phyloP scores from a whole-genome alignment of 2,113 vertebrate genomes.

The Corvus cornix region DNA sequence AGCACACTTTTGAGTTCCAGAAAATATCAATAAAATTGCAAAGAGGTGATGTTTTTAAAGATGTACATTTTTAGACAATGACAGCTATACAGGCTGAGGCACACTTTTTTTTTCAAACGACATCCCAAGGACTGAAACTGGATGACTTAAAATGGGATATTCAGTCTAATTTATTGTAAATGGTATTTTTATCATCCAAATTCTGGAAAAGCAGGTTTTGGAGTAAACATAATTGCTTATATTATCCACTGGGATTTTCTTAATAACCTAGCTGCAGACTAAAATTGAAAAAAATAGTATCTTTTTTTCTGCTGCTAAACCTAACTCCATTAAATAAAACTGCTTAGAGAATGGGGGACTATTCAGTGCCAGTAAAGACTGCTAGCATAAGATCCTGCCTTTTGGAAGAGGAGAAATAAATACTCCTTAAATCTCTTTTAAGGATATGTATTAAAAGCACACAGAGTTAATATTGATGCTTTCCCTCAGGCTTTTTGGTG shows the following conservation, averaged over 20 bases:
- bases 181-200: background rate
- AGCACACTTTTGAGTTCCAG: slow-evolving; percentile 52
- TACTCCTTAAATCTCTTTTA: background rate
- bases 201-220: background rate
- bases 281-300: background rate
- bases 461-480: background rate
- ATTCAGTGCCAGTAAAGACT: background rate
- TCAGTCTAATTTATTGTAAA: background rate
- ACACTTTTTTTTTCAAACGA: background rate
- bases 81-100: background rate
- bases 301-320: background rate
- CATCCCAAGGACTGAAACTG: background rate
- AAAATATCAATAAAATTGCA: slow-evolving; percentile 12
- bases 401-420: background rate
- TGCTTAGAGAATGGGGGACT: background rate
- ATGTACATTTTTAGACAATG: background rate
- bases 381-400: background rate
- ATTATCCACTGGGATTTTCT: background rate
- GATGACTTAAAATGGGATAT: background rate
- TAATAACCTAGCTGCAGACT: background rate
- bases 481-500: background rate
- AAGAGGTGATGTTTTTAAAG: background rate
- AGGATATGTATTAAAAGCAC: background rate
- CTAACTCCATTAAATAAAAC: background rate
- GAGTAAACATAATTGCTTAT: background rate